A percentile compares a stretch with the other conserved stretches of the same genome.
These are phyloP conservation scores for Halictus rubicundus DNA, from an alignment of 1,140 invertebrate genomes.

Conservation along the genomic window DNA sequence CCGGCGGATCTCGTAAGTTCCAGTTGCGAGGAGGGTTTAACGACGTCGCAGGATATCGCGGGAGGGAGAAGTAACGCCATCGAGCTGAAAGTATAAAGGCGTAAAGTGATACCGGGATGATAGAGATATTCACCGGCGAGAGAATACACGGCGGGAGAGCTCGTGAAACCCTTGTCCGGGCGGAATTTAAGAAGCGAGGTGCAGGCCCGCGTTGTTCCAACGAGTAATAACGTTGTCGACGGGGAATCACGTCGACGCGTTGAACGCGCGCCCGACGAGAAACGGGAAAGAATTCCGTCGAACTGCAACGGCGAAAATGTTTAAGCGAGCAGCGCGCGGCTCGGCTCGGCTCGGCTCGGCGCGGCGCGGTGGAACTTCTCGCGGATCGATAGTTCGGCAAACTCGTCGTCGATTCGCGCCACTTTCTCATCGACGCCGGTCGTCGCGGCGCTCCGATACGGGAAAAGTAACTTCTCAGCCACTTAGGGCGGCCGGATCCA, in stretches of 20 bases:
- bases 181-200: slow-evolving; percentile 21
- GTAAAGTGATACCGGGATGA: slow-evolving; percentile 36
- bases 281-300: too few relatives aligned
- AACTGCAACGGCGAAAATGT: background rate
- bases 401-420: background rate
- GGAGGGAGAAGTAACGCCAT: background rate
- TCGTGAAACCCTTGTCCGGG: slow-evolving; percentile 18
- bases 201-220: background rate
- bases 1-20: slow-evolving; percentile 41
- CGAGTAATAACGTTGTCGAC: background rate
- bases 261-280: too few relatives aligned
- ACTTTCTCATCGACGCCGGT: background rate
- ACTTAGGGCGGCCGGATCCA: background rate
- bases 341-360: too few relatives aligned
- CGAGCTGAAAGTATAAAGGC: slow-evolving; percentile 38
- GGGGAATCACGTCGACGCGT: background rate
- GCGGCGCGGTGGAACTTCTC: background rate
- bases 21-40: slow-evolving; percentile 45
- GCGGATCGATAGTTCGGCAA: background rate
- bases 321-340: background rate
- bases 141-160: slow-evolving; percentile 30
- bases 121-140: slow-evolving; percentile 28
- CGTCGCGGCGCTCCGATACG: background rate
- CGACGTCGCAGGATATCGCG: slow-evolving; percentile 26
- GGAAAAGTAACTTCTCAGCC: background rate